phyloP scores from a whole-genome alignment of 1,140 invertebrate genomes.

The Triops longicaudatus region DNA sequence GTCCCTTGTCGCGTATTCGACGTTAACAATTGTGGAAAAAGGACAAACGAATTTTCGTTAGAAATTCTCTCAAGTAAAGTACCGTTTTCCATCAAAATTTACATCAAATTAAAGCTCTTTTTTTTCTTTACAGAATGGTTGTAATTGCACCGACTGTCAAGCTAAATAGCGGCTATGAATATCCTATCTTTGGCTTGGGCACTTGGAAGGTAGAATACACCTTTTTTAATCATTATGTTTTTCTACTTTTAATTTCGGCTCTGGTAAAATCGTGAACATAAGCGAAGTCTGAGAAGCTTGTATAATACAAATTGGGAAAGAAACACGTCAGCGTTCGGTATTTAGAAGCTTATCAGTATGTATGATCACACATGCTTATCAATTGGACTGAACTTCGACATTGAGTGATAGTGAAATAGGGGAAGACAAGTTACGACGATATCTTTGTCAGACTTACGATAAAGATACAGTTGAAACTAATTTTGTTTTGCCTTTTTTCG shows the following conservation, averaged over 20 bases:
- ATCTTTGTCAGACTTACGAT: background rate
- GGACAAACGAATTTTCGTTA: background rate
- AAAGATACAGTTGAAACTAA: background rate
- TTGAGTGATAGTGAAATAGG: no score
- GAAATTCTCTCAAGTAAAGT: background rate
- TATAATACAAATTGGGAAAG: background rate
- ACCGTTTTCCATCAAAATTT: background rate
- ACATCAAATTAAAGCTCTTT: background rate
- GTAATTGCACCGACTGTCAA: conserved; percentile 31
- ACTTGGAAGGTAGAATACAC: conserved; percentile 42
- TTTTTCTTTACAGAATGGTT: conserved; percentile 1
- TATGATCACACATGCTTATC: background rate
- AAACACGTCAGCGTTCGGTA: background rate
- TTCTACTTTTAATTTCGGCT: background rate
- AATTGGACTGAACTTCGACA: background rate
- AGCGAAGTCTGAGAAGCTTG: background rate
- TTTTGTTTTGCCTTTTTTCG: conserved; percentile 6
- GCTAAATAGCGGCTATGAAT: conserved; percentile 38
- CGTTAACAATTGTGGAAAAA: background rate
- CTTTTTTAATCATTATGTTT: background rate
- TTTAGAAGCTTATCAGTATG: background rate
- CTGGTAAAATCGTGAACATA: background rate
- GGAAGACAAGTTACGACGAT: no score
- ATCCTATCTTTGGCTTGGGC: conserved; percentile 44
- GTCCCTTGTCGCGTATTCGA: background rate